Conservation (phyloP, 2,797 vertebrate species). For the Ataeniobius toweri region DNA sequence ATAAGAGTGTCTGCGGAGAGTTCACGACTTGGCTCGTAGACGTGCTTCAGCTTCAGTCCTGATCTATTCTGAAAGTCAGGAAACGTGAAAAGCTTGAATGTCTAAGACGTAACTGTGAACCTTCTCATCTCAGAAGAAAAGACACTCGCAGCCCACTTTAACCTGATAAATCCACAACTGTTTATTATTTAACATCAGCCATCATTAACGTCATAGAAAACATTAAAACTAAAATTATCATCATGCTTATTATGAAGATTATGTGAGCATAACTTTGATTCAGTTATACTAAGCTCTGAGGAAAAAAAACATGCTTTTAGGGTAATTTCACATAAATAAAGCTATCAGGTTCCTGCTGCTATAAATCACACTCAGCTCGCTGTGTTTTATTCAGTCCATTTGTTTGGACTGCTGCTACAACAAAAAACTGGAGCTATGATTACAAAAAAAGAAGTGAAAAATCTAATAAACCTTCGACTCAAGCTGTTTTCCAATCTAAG, state of each 20-base stretch:
- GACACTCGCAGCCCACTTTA: background rate
- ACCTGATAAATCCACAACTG: background rate
- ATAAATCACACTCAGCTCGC: too few species aligned
- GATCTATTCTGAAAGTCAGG: conserved; percentile 28
- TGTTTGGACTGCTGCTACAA: background rate
- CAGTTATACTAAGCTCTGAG: background rate
- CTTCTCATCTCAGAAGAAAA: background rate
- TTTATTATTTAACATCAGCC: background rate
- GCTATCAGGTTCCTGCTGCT: background rate
- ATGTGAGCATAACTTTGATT: too few species aligned
- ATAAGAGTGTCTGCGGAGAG: conserved; percentile 11
- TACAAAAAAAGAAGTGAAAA: background rate
- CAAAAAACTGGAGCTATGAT: background rate
- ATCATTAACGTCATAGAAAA: background rate
- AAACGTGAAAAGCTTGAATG: conserved; percentile 40
- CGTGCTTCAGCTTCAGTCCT: background rate
- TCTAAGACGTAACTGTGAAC: conserved; percentile 10
- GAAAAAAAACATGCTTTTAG: background rate
- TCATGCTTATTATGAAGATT: background rate
- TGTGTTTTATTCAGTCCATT: background rate
- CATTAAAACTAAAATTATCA: background rate
- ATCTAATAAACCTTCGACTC: background rate
- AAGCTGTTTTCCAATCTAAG: background rate
- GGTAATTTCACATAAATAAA: background rate
- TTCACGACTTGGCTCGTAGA: conserved; percentile 11